Conservation (phyloP, 2,113 vertebrate genomes). For the Arenaria interpres region DNA sequence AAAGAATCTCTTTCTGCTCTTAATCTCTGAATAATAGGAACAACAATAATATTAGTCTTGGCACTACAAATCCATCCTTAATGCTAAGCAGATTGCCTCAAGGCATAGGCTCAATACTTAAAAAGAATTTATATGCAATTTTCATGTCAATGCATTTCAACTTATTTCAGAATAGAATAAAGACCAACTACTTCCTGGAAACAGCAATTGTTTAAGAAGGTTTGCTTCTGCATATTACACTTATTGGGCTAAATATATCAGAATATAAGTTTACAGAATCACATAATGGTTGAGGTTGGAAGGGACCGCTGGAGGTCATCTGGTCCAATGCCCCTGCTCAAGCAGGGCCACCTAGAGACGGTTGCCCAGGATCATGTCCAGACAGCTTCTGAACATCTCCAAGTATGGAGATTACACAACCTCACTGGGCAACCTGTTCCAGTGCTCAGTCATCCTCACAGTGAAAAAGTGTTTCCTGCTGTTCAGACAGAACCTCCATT, state of each 20-base stretch:
- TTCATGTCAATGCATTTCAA: neutral
- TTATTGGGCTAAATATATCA: neutral
- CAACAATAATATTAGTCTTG: neutral
- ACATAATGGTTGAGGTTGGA: neutral
- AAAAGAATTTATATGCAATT: neutral
- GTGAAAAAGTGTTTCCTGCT: too few species aligned
- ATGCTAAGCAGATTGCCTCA: neutral
- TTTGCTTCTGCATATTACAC: neutral
- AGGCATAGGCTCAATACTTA: neutral
- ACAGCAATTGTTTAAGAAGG: neutral
- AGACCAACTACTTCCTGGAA: neutral
- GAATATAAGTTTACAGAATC: neutral
- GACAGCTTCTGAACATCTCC: neutral
- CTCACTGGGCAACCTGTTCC: neutral
- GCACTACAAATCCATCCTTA: neutral
- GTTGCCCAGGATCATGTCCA: neutral
- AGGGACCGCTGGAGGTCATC: neutral
- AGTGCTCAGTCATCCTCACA: too few species aligned
- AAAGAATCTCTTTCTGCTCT: slow-evolving; percentile 90
- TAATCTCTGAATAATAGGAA: slow-evolving; percentile 77
- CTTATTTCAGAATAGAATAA: neutral
- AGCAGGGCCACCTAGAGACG: neutral
- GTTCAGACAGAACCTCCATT: too few species aligned
- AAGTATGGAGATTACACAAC: neutral
- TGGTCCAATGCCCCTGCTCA: neutral